A percentile compares a stretch with the other conserved stretches of the same genome.
Evolutionary conservation across 2,888 invertebrate genomes (phyloP).

Genomic region (Anthophora plumipes): DNA sequence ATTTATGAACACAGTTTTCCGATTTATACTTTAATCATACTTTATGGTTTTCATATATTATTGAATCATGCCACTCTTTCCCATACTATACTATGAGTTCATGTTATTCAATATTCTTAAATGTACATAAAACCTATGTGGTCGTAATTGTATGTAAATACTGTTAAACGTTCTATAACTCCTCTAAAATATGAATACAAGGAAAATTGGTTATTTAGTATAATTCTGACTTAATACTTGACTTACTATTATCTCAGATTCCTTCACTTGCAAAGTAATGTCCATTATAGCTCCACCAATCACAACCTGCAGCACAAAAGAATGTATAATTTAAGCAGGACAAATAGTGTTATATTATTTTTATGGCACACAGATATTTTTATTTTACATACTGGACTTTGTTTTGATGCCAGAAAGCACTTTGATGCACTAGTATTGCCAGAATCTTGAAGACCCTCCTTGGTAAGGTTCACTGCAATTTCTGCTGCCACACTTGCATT

Average conservation of each 20-base stretch:
- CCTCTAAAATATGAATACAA: constrained; percentile 79
- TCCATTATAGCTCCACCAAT: constrained; percentile 93
- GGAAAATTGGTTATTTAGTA: constrained; percentile 83
- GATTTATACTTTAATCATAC: background rate
- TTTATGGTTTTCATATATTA: constrained; percentile 16
- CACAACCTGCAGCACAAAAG: constrained; percentile 86
- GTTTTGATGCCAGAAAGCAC: constrained; percentile 35
- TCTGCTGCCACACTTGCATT: constrained; percentile 94
- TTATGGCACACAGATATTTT: background rate
- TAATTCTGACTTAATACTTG: constrained; percentile 69
- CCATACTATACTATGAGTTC: constrained; percentile 70
- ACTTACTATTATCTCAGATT: constrained; percentile 88
- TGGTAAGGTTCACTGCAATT: constrained; percentile 87
- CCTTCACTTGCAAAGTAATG: constrained; percentile 88
- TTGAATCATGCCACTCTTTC: constrained; percentile 59
- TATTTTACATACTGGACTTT: constrained; percentile 68
- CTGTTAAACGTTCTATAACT: constrained; percentile 79
- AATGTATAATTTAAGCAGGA: background rate
- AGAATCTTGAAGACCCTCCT: constrained; percentile 3
- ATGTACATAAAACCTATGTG: constrained; percentile 76
- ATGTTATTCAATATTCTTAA: constrained; percentile 75
- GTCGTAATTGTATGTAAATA: constrained; percentile 80
- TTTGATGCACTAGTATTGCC: background rate
- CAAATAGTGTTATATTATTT: background rate
- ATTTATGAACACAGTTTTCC: background rate